phyloP scores from a whole-genome alignment of 2,113 vertebrate genomes.

The Rhizomys pruinosus region DNA sequence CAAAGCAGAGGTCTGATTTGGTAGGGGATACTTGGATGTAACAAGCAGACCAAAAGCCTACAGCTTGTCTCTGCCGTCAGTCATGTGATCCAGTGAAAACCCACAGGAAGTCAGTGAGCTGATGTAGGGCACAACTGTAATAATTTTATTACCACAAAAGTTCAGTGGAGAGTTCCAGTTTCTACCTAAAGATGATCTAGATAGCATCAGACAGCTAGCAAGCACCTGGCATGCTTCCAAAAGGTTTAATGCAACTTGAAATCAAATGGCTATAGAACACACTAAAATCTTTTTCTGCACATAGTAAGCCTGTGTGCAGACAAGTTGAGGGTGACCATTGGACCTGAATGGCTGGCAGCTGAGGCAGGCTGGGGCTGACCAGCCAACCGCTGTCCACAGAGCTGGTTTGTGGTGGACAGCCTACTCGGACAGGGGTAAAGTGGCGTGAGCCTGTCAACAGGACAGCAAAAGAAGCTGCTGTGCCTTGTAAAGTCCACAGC shows the following conservation, averaged over 20 bases:
- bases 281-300: slow-evolving; percentile 58
- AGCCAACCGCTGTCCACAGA: not conserved
- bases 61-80: slow-evolving; percentile 82
- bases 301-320: not conserved
- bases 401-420: not conserved
- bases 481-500: not conserved
- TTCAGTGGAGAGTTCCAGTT: slow-evolving; percentile 68
- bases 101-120: slow-evolving; percentile 87
- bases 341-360: not conserved
- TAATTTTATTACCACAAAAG: slow-evolving; percentile 74
- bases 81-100: slow-evolving; percentile 84
- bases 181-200: slow-evolving; percentile 71
- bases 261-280: slow-evolving; percentile 3
- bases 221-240: slow-evolving; percentile 70
- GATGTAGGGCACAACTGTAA: slow-evolving; percentile 79
- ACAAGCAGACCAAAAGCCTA: slow-evolving; percentile 77
- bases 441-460: not conserved
- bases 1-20: slow-evolving; percentile 85
- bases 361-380: not conserved
- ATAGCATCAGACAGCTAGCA: slow-evolving; percentile 66
- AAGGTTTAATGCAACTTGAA: slow-evolving; percentile 25
- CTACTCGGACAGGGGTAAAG: not conserved
- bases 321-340: not conserved
- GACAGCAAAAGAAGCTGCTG: not conserved
- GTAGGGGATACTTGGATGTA: slow-evolving; percentile 73